phyloP scores from a whole-genome alignment of 2,888 invertebrate genomes.

The Erpobdella octoculata region DNA sequence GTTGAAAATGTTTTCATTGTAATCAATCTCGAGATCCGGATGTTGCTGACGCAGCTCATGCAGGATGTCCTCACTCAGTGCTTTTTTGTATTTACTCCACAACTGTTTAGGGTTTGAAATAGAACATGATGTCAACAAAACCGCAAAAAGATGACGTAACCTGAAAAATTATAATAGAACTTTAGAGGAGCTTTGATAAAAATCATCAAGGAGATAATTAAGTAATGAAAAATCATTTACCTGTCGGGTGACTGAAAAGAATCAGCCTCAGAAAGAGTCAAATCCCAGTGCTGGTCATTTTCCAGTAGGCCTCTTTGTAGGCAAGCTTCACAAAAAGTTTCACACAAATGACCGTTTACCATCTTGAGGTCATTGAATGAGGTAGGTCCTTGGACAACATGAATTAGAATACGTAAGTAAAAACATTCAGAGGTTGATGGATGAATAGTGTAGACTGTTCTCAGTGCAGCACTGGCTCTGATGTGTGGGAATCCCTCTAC shows the following conservation, averaged over 20 bases:
- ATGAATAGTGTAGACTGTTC: too few species aligned
- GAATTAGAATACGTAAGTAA: not conserved
- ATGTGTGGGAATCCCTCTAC: too few species aligned
- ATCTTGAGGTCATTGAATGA: not conserved
- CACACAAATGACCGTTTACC: not conserved
- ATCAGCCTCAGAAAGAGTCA: not conserved
- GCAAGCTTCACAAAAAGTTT: not conserved
- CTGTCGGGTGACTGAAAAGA: too few species aligned
- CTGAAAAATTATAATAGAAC: too few species aligned
- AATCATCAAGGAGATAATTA: too few species aligned
- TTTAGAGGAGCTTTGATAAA: too few species aligned
- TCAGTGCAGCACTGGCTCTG: too few species aligned
- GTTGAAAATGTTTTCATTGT: not conserved
- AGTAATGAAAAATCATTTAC: too few species aligned
- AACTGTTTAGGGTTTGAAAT: not conserved
- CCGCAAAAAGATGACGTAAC: not conserved
- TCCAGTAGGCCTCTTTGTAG: not conserved
- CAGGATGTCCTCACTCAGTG: not conserved
- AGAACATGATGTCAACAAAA: not conserved
- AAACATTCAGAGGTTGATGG: not conserved
- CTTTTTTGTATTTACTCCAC: not conserved
- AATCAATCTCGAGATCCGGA: not conserved
- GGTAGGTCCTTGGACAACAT: not conserved
- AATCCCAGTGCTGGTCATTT: not conserved
- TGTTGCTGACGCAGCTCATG: not conserved